phyloP scores from a whole-genome alignment of 2,888 invertebrate species.

The Drosophila barbarae region DNA sequence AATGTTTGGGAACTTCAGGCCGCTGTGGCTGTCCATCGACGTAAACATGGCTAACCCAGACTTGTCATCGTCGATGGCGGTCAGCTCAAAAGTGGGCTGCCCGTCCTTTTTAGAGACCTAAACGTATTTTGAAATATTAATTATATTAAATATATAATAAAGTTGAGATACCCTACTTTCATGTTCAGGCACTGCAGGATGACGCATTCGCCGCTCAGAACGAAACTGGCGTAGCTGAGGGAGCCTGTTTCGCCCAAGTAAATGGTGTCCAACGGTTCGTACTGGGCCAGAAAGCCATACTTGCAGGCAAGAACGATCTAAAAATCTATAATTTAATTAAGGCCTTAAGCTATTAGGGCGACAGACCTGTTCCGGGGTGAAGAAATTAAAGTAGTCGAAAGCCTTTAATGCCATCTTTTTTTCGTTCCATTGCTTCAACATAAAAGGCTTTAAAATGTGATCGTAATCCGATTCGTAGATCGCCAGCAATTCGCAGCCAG shows the following conservation, averaged over 20 bases:
- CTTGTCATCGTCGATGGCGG: constrained; percentile 9
- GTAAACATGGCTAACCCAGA: constrained; percentile 7
- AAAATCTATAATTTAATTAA: no score
- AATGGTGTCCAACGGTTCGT: constrained; percentile 74
- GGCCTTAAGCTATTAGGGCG: not conserved
- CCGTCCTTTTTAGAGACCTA: constrained; percentile 3
- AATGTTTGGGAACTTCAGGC: not conserved
- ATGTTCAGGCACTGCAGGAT: constrained; percentile 77
- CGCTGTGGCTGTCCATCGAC: not conserved
- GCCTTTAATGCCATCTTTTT: constrained; percentile 67
- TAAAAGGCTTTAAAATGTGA: constrained; percentile 63
- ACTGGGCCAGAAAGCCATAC: constrained; percentile 70
- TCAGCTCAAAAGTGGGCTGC: constrained; percentile 2
- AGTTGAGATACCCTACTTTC: constrained; percentile 44
- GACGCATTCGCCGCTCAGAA: constrained; percentile 77
- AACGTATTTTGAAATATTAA: not conserved
- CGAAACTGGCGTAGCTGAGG: constrained; percentile 73
- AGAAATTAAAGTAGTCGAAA: constrained; percentile 75
- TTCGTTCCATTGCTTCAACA: constrained; percentile 74
- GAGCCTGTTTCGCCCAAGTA: constrained; percentile 73
- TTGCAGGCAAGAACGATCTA: constrained; percentile 69
- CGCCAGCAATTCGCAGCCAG: constrained; percentile 83
- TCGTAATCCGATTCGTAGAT: constrained; percentile 83
- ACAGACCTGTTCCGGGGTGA: constrained; percentile 69
- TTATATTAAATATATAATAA: not conserved